Evolutionary conservation across 2,113 vertebrate genomes (phyloP), one percentile per base, ranked within the genome.

Genomic region (Cyprinodon variegatus): DNA sequence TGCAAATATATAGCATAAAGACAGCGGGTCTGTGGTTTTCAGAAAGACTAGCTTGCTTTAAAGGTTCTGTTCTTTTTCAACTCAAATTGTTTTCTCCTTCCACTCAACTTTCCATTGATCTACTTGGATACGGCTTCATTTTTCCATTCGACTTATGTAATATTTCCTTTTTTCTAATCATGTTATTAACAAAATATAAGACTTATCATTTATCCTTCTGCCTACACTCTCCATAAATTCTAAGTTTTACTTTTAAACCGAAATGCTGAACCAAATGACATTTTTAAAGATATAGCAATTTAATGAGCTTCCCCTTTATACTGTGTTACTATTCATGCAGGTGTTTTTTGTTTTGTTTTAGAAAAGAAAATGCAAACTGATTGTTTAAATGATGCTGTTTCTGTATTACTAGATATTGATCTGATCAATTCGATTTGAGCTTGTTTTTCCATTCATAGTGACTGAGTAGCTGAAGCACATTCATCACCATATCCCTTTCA

Each of bases 391-490:
- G 17, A 17, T 40, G 46, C 43, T 48, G 64, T 11, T 11, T 39
- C 36, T 22, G 36, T 57, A 68, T 8, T 36, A 10, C 43, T n/a
- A 36, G 15, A 15, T 41, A 61, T 22, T 64, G 5, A 67, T 29
- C 66, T 68, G 15, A 67, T 77, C 53, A 63, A 9, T 22, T 57
- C 13, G 12, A 74, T 61, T 78, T 78, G 20, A 68, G 66, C 74
- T 74, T 45, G 46, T 81, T 79, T 76, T 64, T 17, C 37, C 41
- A 79, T 64, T 29, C 39, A 72, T 43, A 74, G 11, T 0, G 7
- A 15, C 5, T 57, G 22, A 60, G 63, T 57, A 11, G 39, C 68
- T 73, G 65, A 82, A 79, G n/a, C 78, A 36, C 29, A 29, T 29
- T 29, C 29, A 29, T 29, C 72, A 41, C 46, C 50, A 70, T 1